phyloP scores from a whole-genome alignment of 2,797 vertebrate species.

The Sebastolobus altivelis region DNA sequence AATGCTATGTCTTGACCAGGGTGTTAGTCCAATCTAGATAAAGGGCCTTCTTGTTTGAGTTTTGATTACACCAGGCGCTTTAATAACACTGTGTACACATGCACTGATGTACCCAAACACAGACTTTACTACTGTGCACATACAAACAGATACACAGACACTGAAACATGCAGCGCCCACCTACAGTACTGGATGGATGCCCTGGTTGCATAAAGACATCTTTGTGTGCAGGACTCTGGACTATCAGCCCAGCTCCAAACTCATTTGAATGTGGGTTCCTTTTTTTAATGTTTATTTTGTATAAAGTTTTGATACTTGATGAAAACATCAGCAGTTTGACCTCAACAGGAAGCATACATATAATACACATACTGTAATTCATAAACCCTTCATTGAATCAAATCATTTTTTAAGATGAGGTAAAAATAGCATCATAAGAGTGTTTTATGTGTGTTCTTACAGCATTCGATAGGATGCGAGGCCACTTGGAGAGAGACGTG shows the following conservation, averaged over 20 bases:
- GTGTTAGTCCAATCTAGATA: conserved; percentile 44
- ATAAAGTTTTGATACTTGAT: conserved; percentile 61
- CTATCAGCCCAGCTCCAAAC: conserved; percentile 44
- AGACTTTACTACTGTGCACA: conserved; percentile 55
- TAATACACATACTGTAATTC: conserved; percentile 11
- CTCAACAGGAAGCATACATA: conserved; percentile 17
- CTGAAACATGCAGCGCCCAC: conserved; percentile 30
- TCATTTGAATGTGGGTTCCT: conserved; percentile 62
- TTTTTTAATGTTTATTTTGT: conserved; percentile 56
- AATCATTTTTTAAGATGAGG: neutral
- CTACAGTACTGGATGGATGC: conserved; percentile 46
- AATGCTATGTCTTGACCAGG: neutral
- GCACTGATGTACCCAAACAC: conserved; percentile 59
- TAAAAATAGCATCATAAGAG: neutral
- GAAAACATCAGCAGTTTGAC: conserved; percentile 48
- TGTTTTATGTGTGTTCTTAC: conserved; percentile 82
- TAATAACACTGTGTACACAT: conserved; percentile 75
- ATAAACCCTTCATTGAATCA: conserved; percentile 9
- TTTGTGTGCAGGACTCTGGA: conserved; percentile 49
- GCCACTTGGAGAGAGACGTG: conserved; percentile 92
- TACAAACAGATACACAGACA: conserved; percentile 53
- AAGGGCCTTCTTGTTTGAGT: conserved; percentile 67
- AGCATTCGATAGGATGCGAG: conserved; percentile 97
- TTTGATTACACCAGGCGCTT: conserved; percentile 65
- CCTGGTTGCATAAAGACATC: conserved; percentile 61